A percentile compares a stretch with the other conserved stretches of the same genome.
Evolutionary conservation across 2,113 vertebrate genomes (phyloP).

Genomic region (Zosterops hypoxanthus): DNA sequence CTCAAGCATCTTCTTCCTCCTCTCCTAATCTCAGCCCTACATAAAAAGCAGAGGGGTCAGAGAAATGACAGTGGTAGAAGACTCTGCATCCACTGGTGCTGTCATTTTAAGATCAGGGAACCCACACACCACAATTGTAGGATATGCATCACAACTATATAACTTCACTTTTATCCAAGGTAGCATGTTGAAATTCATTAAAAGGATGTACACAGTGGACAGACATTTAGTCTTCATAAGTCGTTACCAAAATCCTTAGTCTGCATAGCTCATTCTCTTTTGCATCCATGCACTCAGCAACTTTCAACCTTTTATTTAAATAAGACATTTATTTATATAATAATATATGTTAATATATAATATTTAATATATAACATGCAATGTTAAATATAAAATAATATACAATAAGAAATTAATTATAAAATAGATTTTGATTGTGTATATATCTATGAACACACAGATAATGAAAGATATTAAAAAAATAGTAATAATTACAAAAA

Average conservation of each 20-base stretch:
- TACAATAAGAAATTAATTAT: fast-evolving
- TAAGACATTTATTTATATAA: background rate
- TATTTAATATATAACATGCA: background rate
- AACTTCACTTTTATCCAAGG: background rate
- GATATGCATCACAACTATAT: background rate
- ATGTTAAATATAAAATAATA: background rate
- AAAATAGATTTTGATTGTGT: background rate
- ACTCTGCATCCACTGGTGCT: background rate
- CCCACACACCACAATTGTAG: background rate
- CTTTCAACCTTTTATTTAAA: background rate
- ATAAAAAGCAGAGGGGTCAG: fast-evolving
- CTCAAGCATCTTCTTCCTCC: background rate
- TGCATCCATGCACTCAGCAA: fast-evolving
- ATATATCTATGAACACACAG: background rate
- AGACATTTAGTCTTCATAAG: background rate
- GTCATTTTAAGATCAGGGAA: background rate
- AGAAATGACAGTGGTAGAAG: background rate
- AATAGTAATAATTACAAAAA: background rate
- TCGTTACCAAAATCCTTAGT: background rate
- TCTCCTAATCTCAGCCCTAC: background rate
- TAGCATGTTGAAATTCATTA: background rate
- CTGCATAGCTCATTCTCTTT: background rate
- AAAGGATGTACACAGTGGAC: background rate
- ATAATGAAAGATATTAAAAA: background rate
- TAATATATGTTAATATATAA: fast-evolving